Conservation (phyloP, 2,888 invertebrate genomes). For the Apamea anceps region DNA sequence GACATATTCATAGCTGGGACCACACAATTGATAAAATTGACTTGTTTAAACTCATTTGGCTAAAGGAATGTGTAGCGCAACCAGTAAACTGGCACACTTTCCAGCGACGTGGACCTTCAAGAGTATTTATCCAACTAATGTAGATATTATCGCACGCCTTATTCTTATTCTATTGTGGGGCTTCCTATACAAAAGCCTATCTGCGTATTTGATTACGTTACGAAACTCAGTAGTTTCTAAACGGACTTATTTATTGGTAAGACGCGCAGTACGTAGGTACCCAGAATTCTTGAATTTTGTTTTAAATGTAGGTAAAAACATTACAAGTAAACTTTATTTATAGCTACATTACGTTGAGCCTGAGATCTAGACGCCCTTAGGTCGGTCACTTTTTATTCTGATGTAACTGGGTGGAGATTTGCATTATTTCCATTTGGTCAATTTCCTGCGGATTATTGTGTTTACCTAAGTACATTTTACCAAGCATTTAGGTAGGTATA, state of each 20-base stretch:
- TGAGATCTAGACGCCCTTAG: slow-evolving; percentile 1
- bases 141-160: slow-evolving; percentile 68
- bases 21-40: background rate
- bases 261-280: slow-evolving; percentile 7
- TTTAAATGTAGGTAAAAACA: background rate
- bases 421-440: slow-evolving; percentile 31
- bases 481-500: slow-evolving; percentile 14
- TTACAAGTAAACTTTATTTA: background rate
- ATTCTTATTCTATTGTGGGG: slow-evolving; percentile 70
- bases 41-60: slow-evolving; percentile 30
- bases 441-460: slow-evolving; percentile 31
- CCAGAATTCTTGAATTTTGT: slow-evolving; percentile 25
- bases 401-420: slow-evolving; percentile 22
- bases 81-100: slow-evolving; percentile 79
- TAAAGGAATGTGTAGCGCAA: slow-evolving; percentile 68
- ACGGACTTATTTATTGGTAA: slow-evolving; percentile 20
- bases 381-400: slow-evolving; percentile 26
- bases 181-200: slow-evolving; percentile 51
- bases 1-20: background rate
- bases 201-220: slow-evolving; percentile 47
- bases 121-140: slow-evolving; percentile 61
- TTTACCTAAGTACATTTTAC: slow-evolving; percentile 16
- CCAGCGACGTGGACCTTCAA: slow-evolving; percentile 77
- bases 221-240: slow-evolving; percentile 50
- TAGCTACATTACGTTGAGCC: background rate